A percentile compares a stretch with the other conserved stretches of the same genome.
Evolutionary conservation across 2,888 invertebrate species (phyloP).

Genomic region (Pristionchus arcanus): DNA sequence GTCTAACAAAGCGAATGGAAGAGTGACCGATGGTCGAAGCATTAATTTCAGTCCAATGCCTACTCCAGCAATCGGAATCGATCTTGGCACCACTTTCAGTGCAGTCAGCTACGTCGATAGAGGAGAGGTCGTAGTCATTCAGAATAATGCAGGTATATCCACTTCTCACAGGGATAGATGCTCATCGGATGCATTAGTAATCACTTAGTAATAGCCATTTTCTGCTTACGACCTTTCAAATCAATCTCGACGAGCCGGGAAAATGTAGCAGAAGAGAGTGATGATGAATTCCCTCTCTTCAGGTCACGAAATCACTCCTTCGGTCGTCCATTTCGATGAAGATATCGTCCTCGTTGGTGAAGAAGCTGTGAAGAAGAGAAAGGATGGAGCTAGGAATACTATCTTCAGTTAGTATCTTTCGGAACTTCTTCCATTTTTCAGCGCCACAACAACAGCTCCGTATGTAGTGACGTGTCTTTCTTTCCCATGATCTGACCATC

Average conservation of each 20-base stretch:
- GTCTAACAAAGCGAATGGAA: no score
- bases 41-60: not conserved
- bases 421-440: not conserved
- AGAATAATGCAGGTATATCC: conserved; percentile 20
- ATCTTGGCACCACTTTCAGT: conserved; percentile 43
- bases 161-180: no score
- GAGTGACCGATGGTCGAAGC: not conserved
- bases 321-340: conserved; percentile 24
- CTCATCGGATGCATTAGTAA: no score
- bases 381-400: conserved; percentile 18
- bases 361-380: conserved; percentile 30
- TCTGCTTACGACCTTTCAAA: not conserved
- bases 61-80: conserved; percentile 8
- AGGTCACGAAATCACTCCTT: conserved; percentile 30
- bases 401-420: not conserved
- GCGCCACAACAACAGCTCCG: no score
- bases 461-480: no score
- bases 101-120: not conserved
- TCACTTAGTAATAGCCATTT: no score
- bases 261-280: not conserved
- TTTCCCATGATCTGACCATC: no score
- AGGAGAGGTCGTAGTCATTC: conserved; percentile 11
- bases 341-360: conserved; percentile 28
- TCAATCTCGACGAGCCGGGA: not conserved
- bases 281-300: not conserved